phyloP scores from a whole-genome alignment of 2,113 vertebrate genomes.

The Dipodomys spectabilis region DNA sequence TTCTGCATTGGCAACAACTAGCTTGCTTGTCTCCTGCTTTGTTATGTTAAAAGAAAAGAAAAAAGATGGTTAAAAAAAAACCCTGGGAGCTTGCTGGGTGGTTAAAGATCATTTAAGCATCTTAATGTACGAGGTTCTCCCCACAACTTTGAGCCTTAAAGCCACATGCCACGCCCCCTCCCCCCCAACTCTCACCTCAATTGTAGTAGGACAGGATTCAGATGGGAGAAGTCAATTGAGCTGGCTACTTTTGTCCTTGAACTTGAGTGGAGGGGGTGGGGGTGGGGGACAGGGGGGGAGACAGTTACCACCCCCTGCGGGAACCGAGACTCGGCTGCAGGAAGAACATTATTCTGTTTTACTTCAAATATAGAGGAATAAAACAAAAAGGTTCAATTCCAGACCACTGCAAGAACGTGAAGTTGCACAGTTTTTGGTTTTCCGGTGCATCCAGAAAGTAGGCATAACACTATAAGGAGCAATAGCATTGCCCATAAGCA shows the following conservation, averaged over 20 bases:
- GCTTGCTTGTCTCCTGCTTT: conserved; percentile 57
- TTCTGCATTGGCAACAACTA: background rate
- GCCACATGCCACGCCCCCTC: no score
- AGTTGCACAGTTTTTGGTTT: background rate
- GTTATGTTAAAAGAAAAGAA: background rate
- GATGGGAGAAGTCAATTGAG: background rate
- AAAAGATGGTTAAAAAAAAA: conserved; percentile 30
- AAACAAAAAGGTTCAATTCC: background rate
- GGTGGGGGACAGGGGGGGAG: no score
- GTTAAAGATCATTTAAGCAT: conserved; percentile 43
- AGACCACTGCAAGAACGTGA: background rate
- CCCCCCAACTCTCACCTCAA: background rate
- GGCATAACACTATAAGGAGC: background rate
- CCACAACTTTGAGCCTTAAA: conserved; percentile 17
- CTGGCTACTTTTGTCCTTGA: background rate
- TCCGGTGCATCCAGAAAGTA: background rate
- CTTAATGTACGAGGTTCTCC: conserved; percentile 47
- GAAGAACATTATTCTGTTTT: background rate
- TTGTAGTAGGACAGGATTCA: background rate
- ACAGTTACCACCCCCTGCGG: background rate
- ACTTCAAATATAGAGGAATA: no score
- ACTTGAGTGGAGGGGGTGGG: no score
- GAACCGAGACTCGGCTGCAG: background rate
- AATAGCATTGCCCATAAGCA: background rate
- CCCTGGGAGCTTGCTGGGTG: background rate